These are phyloP conservation scores for Sphaeramia orbicularis DNA, from an alignment of 2,797 vertebrate genomes.

Conservation along the genomic window DNA sequence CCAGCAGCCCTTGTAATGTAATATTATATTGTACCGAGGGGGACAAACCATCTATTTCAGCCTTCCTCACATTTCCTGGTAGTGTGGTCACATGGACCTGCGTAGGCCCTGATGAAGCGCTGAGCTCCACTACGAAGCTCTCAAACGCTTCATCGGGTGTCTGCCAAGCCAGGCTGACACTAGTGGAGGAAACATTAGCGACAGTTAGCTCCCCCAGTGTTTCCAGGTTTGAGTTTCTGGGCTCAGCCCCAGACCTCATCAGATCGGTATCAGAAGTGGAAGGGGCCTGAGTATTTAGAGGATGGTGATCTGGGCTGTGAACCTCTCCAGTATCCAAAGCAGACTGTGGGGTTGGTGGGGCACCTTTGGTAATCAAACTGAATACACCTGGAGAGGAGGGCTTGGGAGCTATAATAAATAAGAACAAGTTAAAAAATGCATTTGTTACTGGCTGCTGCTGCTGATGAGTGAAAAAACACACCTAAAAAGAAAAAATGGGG, in stretches of 20 bases:
- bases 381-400: conserved; percentile 75
- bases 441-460: conserved; percentile 42
- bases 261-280: conserved; percentile 26
- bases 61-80: conserved; percentile 68
- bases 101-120: conserved; percentile 54
- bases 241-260: conserved; percentile 54
- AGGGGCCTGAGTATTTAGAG: conserved; percentile 46
- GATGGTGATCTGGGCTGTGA: conserved; percentile 35
- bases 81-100: conserved; percentile 57
- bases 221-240: conserved; percentile 50
- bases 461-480: conserved; percentile 23
- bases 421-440: conserved; percentile 75
- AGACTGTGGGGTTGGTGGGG: conserved; percentile 48
- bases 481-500: conserved; percentile 58
- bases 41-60: conserved; percentile 78
- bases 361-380: conserved; percentile 68
- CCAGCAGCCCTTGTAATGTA: conserved; percentile 76
- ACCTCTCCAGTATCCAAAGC: conserved; percentile 48
- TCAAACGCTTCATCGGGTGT: conserved; percentile 75
- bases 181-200: conserved; percentile 55
- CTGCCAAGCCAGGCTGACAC: conserved; percentile 74
- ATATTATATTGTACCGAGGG: conserved; percentile 78
- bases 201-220: conserved; percentile 49
- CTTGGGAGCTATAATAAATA: conserved; percentile 76
- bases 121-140: conserved; percentile 80